phyloP scores from a whole-genome alignment of 2,888 invertebrate species.

The Acanthacorydalis orientalis region DNA sequence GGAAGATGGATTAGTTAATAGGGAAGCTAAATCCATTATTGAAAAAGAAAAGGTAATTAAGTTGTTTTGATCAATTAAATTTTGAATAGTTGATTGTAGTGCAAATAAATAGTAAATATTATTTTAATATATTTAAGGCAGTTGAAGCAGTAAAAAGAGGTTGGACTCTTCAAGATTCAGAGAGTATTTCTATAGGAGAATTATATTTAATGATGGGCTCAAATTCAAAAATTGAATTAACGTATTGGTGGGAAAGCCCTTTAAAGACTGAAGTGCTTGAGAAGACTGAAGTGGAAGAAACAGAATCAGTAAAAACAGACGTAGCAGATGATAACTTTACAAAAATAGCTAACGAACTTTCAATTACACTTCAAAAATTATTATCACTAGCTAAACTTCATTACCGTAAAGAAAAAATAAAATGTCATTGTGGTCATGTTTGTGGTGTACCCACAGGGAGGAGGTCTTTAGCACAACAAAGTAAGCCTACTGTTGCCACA shows the following conservation, averaged over 20 bases:
- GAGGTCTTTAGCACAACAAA: constrained; percentile 3
- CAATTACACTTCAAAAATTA: constrained; percentile 32
- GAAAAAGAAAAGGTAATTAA: constrained; percentile 19
- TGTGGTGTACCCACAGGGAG: constrained; percentile 21
- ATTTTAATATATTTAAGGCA: not conserved
- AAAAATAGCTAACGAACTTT: constrained; percentile 11
- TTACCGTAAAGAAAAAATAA: constrained; percentile 23
- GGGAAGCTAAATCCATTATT: constrained; percentile 11
- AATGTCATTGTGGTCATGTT: constrained; percentile 39
- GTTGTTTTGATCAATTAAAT: no score
- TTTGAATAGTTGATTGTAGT: no score
- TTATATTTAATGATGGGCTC: constrained; percentile 72
- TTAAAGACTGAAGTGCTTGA: constrained; percentile 6
- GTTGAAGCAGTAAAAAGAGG: constrained; percentile 36
- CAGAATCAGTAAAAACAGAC: constrained; percentile 8
- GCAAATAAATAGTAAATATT: no score
- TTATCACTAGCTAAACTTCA: constrained; percentile 34
- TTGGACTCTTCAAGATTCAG: constrained; percentile 63
- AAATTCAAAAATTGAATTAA: constrained; percentile 55
- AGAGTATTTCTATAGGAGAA: constrained; percentile 74
- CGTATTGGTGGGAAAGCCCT: constrained; percentile 59
- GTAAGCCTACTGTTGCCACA: not conserved
- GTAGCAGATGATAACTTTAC: constrained; percentile 1
- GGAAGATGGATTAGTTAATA: constrained; percentile 30
- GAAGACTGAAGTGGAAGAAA: constrained; percentile 3